A percentile compares a stretch with the other conserved stretches of the same genome.
Evolutionary conservation across 2,113 vertebrate genomes (phyloP).

Genomic region (Lampris megalopsis): DNA sequence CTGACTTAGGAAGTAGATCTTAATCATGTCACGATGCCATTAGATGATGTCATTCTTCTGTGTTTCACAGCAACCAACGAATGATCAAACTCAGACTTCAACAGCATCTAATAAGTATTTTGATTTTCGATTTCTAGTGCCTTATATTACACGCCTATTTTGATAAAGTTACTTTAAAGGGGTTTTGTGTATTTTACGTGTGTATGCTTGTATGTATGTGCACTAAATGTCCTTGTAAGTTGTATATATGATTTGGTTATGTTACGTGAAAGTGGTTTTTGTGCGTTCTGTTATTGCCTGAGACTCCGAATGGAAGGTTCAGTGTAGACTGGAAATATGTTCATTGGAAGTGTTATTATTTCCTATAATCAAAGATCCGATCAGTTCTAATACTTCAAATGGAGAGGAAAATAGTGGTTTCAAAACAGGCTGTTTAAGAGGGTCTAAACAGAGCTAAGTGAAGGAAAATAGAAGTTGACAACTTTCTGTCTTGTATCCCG

Average conservation of each 20-base stretch:
- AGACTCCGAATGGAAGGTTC: conserved; percentile 52
- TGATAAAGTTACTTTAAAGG: conserved; percentile 78
- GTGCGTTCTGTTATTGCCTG: conserved; percentile 52
- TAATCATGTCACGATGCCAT: conserved; percentile 47
- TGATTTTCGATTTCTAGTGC: conserved; percentile 83
- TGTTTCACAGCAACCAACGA: conserved; percentile 63
- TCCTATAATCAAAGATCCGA: conserved; percentile 18
- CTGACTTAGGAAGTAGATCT: conserved; percentile 44
- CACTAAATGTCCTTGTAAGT: conserved; percentile 45
- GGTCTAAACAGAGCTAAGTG: conserved; percentile 12
- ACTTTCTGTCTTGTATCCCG: conserved; percentile 26
- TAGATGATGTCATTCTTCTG: conserved; percentile 63
- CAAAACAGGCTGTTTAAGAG: conserved; percentile 14
- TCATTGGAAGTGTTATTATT: conserved; percentile 25
- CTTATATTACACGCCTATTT: conserved; percentile 85
- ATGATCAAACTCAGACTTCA: conserved; percentile 70
- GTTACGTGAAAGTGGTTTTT: conserved; percentile 57
- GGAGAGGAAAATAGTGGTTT: conserved; percentile 30
- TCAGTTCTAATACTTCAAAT: conserved; percentile 31
- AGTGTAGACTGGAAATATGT: conserved; percentile 33
- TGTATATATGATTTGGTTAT: conserved; percentile 53
- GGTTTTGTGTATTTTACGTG: conserved; percentile 67
- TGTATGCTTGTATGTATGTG: conserved; percentile 53
- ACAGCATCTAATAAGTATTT: conserved; percentile 77
- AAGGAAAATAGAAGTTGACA: conserved; percentile 17